Conservation (phyloP, 2,113 vertebrate genomes). For the Phocoena sinus region DNA sequence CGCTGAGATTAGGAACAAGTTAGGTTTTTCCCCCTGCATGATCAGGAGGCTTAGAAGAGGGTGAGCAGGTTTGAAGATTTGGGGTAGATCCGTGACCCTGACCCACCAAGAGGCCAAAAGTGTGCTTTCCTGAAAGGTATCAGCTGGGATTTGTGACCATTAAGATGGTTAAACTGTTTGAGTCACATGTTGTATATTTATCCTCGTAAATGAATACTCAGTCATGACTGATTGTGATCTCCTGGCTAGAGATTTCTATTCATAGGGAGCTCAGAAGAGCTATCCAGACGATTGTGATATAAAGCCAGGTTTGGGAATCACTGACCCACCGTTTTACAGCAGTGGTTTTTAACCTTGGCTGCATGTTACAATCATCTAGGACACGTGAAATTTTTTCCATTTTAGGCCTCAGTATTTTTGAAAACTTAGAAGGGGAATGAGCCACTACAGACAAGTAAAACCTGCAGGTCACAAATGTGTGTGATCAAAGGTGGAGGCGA, state of each 20-base stretch:
- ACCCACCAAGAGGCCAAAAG: not conserved
- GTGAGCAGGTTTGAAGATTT: not conserved
- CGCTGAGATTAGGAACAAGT: not conserved
- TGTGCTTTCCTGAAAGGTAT: not conserved
- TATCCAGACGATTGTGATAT: not conserved
- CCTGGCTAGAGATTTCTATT: not conserved
- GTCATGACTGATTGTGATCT: not conserved
- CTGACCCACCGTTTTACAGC: not conserved
- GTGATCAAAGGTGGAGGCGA: not conserved
- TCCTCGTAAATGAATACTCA: not conserved
- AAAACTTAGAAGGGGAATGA: not conserved
- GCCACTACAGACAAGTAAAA: not conserved
- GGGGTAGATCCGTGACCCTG: not conserved
- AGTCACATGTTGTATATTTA: not conserved
- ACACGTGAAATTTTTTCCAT: not conserved
- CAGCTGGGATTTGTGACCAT: not conserved
- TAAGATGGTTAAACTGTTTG: not conserved
- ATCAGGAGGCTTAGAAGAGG: not conserved
- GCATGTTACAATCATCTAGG: not conserved
- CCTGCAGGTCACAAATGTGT: not conserved
- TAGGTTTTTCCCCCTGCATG: not conserved
- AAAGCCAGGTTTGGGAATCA: not conserved
- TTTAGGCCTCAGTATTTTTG: not conserved
- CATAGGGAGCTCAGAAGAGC: not conserved
- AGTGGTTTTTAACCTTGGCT: not conserved